Evolutionary conservation across 2,888 invertebrate species (phyloP).

Genomic region (Orthosia gothica): DNA sequence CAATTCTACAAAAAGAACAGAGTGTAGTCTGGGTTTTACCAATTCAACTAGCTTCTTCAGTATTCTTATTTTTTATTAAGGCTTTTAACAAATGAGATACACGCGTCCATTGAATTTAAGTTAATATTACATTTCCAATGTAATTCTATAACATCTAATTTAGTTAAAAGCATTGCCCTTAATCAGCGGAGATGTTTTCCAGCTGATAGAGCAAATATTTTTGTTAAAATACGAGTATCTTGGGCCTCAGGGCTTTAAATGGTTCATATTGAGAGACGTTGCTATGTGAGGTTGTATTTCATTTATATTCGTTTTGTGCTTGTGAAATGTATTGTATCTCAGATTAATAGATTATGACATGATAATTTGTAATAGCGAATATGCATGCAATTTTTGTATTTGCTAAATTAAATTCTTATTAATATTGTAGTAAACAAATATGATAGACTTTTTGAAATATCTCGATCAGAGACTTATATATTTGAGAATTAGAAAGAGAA

Average conservation of each 20-base stretch:
- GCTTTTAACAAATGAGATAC: constrained; percentile 42
- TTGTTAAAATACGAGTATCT: constrained; percentile 30
- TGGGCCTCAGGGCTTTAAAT: background rate
- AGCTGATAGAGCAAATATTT: constrained; percentile 47
- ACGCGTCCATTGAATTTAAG: constrained; percentile 4
- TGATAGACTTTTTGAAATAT: too few species aligned
- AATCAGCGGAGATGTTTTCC: constrained; percentile 35
- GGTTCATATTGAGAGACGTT: background rate
- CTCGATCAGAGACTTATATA: too few species aligned
- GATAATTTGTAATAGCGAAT: too few species aligned
- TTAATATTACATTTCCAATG: constrained; percentile 14
- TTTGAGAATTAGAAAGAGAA: too few species aligned
- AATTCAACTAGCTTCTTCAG: background rate
- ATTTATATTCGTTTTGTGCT: background rate
- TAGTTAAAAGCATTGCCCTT: constrained; percentile 58
- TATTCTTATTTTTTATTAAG: constrained; percentile 1
- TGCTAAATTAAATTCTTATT: too few species aligned
- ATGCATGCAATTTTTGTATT: too few species aligned
- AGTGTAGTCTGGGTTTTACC: background rate
- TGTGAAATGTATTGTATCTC: background rate
- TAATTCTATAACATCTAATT: constrained; percentile 49
- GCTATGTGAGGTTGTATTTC: background rate
- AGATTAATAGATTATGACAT: background rate
- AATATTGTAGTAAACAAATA: too few species aligned
- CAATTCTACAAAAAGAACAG: background rate